phyloP scores from a whole-genome alignment of 2,113 vertebrate species.

The Lasiurus borealis region DNA sequence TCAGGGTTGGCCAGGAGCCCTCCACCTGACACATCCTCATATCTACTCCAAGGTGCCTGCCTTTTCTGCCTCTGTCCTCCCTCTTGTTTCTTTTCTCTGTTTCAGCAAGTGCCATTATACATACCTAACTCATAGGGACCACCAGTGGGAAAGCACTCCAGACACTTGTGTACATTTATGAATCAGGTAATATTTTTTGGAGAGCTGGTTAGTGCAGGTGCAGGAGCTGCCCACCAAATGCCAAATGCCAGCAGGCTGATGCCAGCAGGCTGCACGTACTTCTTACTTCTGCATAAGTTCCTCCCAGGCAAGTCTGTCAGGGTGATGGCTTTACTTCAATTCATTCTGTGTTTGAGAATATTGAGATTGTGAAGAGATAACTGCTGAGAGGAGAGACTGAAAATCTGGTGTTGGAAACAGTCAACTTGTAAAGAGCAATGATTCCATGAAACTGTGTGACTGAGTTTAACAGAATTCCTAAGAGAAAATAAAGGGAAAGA shows the following conservation, averaged over 20 bases:
- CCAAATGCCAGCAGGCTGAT: no score
- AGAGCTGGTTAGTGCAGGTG: not conserved
- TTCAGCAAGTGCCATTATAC: not conserved
- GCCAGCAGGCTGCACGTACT: not conserved
- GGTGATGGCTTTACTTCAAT: not conserved
- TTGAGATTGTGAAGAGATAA: not conserved
- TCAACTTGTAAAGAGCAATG: slow-evolving; percentile 30
- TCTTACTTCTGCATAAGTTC: not conserved
- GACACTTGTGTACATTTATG: not conserved
- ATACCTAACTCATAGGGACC: not conserved
- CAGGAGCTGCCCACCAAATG: not conserved
- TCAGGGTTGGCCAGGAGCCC: not conserved
- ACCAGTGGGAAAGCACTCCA: not conserved
- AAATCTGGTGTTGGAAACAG: not conserved
- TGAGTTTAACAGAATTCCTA: not conserved
- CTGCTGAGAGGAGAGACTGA: not conserved
- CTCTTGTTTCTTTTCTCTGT: not conserved
- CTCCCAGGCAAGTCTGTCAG: not conserved
- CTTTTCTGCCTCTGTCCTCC: not conserved
- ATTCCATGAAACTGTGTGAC: not conserved
- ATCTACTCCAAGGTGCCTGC: not conserved
- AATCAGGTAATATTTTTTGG: not conserved
- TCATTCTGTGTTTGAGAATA: slow-evolving; percentile 26
- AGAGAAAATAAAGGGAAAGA: slow-evolving; percentile 32
- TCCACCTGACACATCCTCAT: not conserved